Evolutionary conservation across 1,140 invertebrate genomes (phyloP).

Genomic region (Achatina immaculata): DNA sequence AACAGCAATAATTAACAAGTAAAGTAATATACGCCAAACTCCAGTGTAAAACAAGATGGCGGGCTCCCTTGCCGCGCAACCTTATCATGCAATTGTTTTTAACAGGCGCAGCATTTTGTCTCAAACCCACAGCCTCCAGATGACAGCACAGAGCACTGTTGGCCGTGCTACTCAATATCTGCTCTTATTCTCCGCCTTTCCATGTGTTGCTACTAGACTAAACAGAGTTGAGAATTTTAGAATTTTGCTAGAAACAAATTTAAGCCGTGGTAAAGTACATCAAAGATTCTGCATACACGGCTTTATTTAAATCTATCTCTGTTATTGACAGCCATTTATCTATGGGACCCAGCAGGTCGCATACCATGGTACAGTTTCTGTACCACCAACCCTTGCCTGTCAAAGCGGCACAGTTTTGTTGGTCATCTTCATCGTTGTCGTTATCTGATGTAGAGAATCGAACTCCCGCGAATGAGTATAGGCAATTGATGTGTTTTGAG

Average conservation of each 20-base stretch:
- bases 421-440: background rate
- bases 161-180: too few relatives aligned
- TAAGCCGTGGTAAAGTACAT: background rate
- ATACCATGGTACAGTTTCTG: background rate
- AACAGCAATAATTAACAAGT: too few relatives aligned
- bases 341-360: background rate
- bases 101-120: too few relatives aligned
- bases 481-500: background rate
- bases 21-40: too few relatives aligned
- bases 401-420: background rate
- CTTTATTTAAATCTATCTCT: background rate
- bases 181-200: too few relatives aligned
- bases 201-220: too few relatives aligned
- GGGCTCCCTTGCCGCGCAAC: too few relatives aligned
- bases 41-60: too few relatives aligned
- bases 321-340: background rate
- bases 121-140: too few relatives aligned
- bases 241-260: background rate
- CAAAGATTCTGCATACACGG: background rate
- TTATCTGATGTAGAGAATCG: background rate
- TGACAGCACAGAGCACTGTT: too few relatives aligned
- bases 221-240: too few relatives aligned
- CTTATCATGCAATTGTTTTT: too few relatives aligned
- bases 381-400: background rate
- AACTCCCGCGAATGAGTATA: background rate